These are phyloP conservation scores for Nephrotoma guestfalica DNA, from an alignment of 2,888 invertebrate genomes.

Conservation along the genomic window DNA sequence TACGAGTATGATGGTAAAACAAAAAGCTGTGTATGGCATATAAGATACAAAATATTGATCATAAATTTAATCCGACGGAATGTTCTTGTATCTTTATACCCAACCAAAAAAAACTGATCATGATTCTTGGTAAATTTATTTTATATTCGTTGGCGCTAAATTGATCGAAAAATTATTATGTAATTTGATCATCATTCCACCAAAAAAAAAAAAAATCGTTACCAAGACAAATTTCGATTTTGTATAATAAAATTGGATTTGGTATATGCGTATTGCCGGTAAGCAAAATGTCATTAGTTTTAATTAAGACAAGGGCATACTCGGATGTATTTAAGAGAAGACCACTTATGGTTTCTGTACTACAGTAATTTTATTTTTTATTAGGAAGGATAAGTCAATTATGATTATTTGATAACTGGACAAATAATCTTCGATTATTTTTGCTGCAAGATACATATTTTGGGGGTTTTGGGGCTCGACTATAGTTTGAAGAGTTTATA, in stretches of 20 bases:
- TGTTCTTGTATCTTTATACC: neutral
- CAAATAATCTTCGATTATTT: no score
- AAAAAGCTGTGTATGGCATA: neutral
- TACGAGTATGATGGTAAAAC: neutral
- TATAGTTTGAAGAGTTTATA: no score
- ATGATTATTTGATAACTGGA: no score
- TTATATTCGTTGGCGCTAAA: neutral
- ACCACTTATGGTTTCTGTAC: neutral
- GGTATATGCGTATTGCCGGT: neutral
- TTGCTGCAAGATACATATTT: no score
- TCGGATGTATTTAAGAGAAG: neutral
- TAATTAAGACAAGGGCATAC: neutral
- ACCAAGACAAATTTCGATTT: neutral
- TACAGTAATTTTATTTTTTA: no score
- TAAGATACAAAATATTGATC: neutral
- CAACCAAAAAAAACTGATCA: neutral
- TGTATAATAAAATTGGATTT: neutral
- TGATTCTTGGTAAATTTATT: neutral
- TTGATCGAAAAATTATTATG: neutral
- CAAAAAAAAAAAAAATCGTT: neutral
- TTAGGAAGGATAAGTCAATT: no score
- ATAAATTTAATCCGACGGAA: neutral
- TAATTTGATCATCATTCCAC: neutral
- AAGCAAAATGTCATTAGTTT: neutral
- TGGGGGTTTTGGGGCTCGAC: no score